Conservation (phyloP, 2,797 vertebrate genomes). For the Lacerta agilis region DNA sequence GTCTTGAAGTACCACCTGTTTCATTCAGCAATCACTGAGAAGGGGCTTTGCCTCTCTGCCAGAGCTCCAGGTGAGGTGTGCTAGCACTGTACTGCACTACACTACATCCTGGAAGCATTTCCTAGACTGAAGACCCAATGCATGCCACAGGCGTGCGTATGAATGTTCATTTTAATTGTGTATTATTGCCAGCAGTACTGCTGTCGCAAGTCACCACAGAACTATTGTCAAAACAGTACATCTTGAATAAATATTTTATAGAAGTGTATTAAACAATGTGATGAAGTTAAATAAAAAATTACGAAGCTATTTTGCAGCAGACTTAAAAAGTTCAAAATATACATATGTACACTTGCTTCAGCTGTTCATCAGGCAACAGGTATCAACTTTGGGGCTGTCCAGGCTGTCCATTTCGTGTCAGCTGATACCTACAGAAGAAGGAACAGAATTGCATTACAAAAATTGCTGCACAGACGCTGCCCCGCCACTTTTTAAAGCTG, state of each 20-base stretch:
- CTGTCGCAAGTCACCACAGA: not conserved
- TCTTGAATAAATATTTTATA: not conserved
- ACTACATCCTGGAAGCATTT: not conserved
- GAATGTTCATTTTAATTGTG: not conserved
- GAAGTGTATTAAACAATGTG: not conserved
- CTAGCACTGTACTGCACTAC: not conserved
- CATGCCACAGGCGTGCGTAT: not conserved
- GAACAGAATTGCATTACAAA: not conserved
- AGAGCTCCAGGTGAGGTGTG: too few species aligned
- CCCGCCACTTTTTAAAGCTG: not conserved
- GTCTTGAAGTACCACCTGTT: not conserved
- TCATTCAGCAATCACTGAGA: too few species aligned
- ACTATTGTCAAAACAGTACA: not conserved
- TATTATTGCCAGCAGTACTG: not conserved
- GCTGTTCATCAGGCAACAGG: not conserved
- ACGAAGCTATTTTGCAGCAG: constrained; percentile 24
- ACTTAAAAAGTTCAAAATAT: constrained; percentile 51
- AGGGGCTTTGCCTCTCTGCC: too few species aligned
- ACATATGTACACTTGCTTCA: constrained; percentile 56
- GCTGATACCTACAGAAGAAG: constrained; percentile 78
- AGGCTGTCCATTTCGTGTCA: constrained; percentile 72
- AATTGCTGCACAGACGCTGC: not conserved
- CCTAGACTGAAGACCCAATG: not conserved
- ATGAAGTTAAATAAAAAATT: constrained; percentile 4
- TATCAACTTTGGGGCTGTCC: constrained; percentile 72